A percentile compares a stretch with the other conserved stretches of the same genome.
Evolutionary conservation across 1,140 invertebrate genomes (phyloP).

Genomic region (Formica selysi): DNA sequence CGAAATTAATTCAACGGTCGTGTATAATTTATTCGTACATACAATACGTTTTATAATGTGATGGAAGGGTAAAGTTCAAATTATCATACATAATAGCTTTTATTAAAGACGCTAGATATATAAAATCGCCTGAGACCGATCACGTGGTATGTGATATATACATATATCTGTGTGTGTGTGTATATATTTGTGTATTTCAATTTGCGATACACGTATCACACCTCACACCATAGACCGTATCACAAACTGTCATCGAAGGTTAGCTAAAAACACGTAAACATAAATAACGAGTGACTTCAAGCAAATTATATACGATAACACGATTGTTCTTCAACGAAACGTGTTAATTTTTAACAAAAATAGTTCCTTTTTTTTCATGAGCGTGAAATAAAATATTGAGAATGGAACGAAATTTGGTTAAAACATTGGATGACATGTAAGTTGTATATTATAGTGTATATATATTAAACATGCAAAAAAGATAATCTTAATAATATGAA

Average conservation of each 20-base stretch:
- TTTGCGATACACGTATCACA: neutral
- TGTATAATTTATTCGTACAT: conserved; percentile 21
- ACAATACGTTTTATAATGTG: neutral
- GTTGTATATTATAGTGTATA: conserved; percentile 57
- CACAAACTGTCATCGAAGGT: neutral
- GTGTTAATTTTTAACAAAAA: neutral
- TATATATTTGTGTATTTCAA: neutral
- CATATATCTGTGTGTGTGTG: neutral
- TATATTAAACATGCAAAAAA: neutral
- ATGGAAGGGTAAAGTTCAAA: conserved; percentile 31
- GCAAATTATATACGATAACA: conserved; percentile 26
- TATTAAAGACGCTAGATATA: conserved; percentile 24
- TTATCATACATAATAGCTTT: neutral
- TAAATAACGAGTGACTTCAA: neutral
- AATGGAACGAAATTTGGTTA: conserved; percentile 84
- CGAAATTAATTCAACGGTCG: neutral
- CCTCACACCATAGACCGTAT: neutral
- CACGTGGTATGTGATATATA: conserved; percentile 2
- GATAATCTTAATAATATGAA: neutral
- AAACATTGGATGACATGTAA: conserved; percentile 84
- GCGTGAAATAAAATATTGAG: conserved; percentile 2
- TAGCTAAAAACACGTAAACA: neutral
- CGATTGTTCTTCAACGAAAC: neutral
- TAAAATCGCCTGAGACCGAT: conserved; percentile 1
- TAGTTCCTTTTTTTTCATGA: neutral